phyloP scores from a whole-genome alignment of 2,113 vertebrate species.

The Neogobius melanostomus region DNA sequence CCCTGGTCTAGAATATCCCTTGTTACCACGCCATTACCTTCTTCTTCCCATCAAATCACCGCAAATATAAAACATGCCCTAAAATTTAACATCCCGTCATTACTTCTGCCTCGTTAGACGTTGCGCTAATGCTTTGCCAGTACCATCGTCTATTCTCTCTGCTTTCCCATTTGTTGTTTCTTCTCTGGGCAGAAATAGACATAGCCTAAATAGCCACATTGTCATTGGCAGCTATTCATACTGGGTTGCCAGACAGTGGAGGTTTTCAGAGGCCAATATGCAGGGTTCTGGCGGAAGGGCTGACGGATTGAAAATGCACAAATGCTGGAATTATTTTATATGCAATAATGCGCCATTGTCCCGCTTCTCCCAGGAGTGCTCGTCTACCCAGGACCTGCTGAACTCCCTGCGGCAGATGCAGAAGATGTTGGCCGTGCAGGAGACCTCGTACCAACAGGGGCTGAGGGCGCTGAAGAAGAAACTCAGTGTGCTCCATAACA shows the following conservation, averaged over 20 bases:
- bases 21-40: too few relatives aligned
- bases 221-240: neutral
- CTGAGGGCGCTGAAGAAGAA: slow-evolving; percentile 72
- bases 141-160: neutral
- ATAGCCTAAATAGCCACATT: neutral
- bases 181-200: neutral
- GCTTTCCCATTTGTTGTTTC: neutral
- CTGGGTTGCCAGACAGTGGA: neutral
- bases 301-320: too few relatives aligned
- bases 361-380: slow-evolving; percentile 71
- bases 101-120: neutral
- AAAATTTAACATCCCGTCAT: neutral
- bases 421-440: slow-evolving; percentile 79
- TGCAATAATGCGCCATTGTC: neutral
- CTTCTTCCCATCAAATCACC: neutral
- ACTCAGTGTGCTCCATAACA: slow-evolving; percentile 75
- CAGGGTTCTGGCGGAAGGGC: too few relatives aligned
- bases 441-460: slow-evolving; percentile 75
- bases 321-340: too few relatives aligned
- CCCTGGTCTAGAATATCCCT: too few relatives aligned
- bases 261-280: neutral
- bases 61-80: neutral
- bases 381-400: slow-evolving; percentile 70
- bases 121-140: neutral
- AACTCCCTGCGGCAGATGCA: slow-evolving; percentile 76